Conservation (phyloP, 2,113 vertebrate species). For the Stictonetta naevosa region DNA sequence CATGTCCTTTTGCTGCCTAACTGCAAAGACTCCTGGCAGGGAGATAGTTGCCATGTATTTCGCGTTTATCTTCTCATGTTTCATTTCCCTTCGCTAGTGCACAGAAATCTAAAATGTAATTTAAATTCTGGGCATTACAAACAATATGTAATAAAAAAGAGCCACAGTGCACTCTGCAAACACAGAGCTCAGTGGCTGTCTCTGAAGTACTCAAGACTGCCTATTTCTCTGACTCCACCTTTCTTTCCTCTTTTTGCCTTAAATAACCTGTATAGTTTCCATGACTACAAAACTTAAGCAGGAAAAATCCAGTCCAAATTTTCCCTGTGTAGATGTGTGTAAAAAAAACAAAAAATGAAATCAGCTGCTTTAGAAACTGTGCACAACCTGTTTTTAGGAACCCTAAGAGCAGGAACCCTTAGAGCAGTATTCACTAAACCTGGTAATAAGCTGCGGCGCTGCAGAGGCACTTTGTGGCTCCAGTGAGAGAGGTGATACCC, state of each 20-base stretch:
- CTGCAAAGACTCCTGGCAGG: not conserved
- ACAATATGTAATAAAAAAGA: not conserved
- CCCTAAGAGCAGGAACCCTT: no score
- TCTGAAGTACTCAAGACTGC: not conserved
- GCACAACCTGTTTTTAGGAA: not conserved
- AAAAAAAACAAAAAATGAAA: not conserved
- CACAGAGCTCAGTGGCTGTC: not conserved
- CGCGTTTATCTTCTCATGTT: not conserved
- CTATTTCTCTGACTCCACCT: not conserved
- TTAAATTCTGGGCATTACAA: not conserved
- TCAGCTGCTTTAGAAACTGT: not conserved
- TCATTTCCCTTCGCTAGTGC: not conserved
- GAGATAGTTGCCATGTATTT: not conserved
- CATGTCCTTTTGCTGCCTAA: not conserved
- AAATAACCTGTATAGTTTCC: not conserved
- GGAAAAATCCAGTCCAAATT: not conserved
- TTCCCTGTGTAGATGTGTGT: not conserved
- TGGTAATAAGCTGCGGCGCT: not conserved
- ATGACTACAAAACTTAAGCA: not conserved
- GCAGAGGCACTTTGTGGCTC: not conserved
- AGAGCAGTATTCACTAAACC: not conserved
- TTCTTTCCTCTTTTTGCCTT: not conserved
- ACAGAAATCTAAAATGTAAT: not conserved
- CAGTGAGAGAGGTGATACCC: not conserved
- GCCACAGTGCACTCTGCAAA: not conserved